These are phyloP conservation scores for Nesidiocoris tenuis DNA, from an alignment of 2,888 invertebrate species.

Conservation along the genomic window DNA sequence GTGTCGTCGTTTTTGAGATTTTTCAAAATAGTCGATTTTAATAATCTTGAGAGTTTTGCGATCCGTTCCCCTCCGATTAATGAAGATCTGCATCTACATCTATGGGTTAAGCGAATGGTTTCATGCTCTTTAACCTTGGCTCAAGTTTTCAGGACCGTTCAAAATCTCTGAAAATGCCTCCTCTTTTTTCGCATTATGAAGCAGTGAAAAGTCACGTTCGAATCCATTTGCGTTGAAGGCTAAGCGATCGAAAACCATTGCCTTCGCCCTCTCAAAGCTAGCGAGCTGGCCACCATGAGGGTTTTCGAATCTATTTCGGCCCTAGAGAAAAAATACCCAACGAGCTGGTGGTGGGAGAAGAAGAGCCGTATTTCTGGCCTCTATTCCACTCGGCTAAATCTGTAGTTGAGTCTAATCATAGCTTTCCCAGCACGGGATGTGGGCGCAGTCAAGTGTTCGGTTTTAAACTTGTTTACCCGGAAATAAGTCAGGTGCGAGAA, in stretches of 20 bases:
- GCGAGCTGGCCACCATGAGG: slow-evolving; percentile 16
- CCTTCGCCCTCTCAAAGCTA: neutral
- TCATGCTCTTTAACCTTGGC: too few relatives aligned
- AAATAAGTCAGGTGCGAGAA: slow-evolving; percentile 3
- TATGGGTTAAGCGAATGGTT: too few relatives aligned
- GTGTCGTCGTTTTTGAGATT: too few relatives aligned
- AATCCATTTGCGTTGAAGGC: neutral
- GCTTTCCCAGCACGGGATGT: slow-evolving; percentile 36
- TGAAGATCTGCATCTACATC: too few relatives aligned
- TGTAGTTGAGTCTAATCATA: slow-evolving; percentile 27
- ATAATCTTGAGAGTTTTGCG: too few relatives aligned
- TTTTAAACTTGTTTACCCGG: slow-evolving; percentile 39
- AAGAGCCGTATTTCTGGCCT: slow-evolving; percentile 19
- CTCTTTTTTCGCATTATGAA: too few relatives aligned
- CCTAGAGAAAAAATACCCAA: neutral
- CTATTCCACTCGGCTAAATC: slow-evolving; percentile 36
- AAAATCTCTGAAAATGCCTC: too few relatives aligned
- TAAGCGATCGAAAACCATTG: neutral
- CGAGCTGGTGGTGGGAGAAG: neutral
- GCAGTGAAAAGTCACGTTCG: too few relatives aligned
- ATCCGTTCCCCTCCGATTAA: too few relatives aligned
- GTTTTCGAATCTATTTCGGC: slow-evolving; percentile 29
- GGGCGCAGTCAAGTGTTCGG: slow-evolving; percentile 28
- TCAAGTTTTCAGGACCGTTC: too few relatives aligned
- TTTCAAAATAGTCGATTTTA: too few relatives aligned